A percentile compares a stretch with the other conserved stretches of the same genome.
phyloP scores from a whole-genome alignment of 2,888 invertebrate species.

The Phalera bucephala region DNA sequence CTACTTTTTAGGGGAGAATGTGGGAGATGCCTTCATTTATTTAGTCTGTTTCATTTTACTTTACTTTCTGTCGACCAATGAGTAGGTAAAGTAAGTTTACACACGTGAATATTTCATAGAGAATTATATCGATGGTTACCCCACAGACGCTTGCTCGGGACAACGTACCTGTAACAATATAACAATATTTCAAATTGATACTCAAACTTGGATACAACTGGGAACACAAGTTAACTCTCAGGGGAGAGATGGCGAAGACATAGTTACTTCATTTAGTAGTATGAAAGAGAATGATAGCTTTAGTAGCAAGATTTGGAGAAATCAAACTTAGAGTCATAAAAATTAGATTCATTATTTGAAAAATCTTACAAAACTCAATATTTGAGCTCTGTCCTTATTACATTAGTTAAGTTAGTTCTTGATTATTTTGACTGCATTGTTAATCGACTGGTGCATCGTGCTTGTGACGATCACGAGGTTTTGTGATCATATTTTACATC shows the following conservation, averaged over 20 bases:
- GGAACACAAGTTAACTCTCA: no score
- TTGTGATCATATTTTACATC: no score
- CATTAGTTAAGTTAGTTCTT: no score
- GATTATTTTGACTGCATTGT: no score
- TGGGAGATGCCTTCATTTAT: neutral
- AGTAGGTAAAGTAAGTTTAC: neutral
- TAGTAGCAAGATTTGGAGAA: neutral
- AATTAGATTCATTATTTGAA: neutral
- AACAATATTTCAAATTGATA: neutral
- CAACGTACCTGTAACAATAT: neutral
- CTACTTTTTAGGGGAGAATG: neutral
- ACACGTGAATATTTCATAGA: neutral
- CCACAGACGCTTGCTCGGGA: neutral
- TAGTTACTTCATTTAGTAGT: neutral
- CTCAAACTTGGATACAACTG: neutral
- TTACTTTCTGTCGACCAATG: no score
- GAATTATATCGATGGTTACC: neutral
- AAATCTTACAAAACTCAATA: neutral
- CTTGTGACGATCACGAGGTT: no score
- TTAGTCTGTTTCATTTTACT: no score
- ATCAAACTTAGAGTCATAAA: neutral
- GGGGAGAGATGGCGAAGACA: neutral
- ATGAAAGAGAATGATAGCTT: no score
- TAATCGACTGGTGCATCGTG: no score
- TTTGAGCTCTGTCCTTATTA: no score